phyloP scores from a whole-genome alignment of 2,797 vertebrate genomes.

The Bryconaethiops microstoma region DNA sequence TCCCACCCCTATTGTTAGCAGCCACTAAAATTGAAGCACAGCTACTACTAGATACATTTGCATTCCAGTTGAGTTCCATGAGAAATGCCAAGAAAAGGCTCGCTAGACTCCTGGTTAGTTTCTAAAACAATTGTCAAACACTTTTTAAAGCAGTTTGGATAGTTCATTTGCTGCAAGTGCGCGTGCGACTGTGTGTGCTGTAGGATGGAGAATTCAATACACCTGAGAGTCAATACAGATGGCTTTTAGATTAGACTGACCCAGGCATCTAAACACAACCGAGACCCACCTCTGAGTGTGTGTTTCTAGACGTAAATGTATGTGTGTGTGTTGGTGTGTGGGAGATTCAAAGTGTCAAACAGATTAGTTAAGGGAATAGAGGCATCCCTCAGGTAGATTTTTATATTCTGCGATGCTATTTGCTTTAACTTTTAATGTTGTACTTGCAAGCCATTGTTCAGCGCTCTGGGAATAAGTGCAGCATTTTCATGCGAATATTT shows the following conservation, averaged over 20 bases:
- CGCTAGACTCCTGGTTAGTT: neutral
- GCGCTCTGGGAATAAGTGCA: conserved; percentile 19
- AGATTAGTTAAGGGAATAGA: conserved; percentile 40
- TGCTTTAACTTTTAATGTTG: conserved; percentile 4
- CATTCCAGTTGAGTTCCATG: neutral
- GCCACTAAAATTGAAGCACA: neutral
- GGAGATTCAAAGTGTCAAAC: conserved; percentile 42
- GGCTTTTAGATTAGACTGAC: conserved; percentile 26
- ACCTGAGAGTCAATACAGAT: neutral
- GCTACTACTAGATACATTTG: neutral
- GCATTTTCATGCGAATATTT: neutral
- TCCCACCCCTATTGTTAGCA: too few relatives aligned
- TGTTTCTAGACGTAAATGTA: neutral
- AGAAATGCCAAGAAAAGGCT: neutral
- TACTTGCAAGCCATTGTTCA: conserved; percentile 24
- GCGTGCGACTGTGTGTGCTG: conserved; percentile 2
- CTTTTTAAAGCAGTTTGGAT: neutral
- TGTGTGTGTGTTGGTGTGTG: neutral
- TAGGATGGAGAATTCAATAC: neutral
- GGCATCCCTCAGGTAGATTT: conserved; percentile 15
- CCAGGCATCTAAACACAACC: neutral
- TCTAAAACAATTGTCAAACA: conserved; percentile 4
- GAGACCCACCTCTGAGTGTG: neutral
- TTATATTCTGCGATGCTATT: conserved; percentile 12
- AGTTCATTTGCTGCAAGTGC: conserved; percentile 19